phyloP scores from a whole-genome alignment of 2,797 vertebrate species.

The Eulemur albifrons region DNA sequence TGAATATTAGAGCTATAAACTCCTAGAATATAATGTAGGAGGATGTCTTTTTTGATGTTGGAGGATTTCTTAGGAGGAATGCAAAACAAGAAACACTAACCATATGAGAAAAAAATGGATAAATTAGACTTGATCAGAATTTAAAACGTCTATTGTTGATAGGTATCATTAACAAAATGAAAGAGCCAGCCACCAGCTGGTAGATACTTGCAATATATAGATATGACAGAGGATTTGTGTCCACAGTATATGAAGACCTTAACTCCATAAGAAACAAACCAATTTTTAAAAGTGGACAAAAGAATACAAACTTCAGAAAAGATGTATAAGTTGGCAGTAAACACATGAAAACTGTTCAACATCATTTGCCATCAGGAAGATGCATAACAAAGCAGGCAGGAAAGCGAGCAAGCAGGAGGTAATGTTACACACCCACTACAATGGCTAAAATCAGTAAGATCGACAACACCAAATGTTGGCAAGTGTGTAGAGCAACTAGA shows the following conservation, averaged over 20 bases:
- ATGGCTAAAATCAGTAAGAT: not conserved
- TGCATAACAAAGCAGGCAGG: not conserved
- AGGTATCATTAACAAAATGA: not conserved
- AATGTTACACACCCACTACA: not conserved
- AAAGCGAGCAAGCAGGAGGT: not conserved
- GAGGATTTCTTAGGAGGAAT: not conserved
- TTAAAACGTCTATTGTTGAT: not conserved
- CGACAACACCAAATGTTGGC: not conserved
- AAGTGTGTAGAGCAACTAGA: not conserved
- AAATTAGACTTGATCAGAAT: not conserved
- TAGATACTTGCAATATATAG: not conserved
- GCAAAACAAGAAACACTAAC: not conserved
- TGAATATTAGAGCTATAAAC: not conserved
- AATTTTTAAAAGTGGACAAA: not conserved
- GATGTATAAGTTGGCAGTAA: not conserved
- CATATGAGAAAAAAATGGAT: not conserved
- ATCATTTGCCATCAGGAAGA: not conserved
- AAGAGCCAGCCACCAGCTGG: not conserved
- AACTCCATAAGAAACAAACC: not conserved
- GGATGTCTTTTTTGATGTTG: not conserved
- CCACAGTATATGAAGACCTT: not conserved
- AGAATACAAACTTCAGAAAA: not conserved
- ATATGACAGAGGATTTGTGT: not conserved
- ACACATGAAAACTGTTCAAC: not conserved
- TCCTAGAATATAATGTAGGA: not conserved